Evolutionary conservation across 2,113 vertebrate species (phyloP), one percentile per base, ranked within the genome.

Genomic region (Piprites chloris): DNA sequence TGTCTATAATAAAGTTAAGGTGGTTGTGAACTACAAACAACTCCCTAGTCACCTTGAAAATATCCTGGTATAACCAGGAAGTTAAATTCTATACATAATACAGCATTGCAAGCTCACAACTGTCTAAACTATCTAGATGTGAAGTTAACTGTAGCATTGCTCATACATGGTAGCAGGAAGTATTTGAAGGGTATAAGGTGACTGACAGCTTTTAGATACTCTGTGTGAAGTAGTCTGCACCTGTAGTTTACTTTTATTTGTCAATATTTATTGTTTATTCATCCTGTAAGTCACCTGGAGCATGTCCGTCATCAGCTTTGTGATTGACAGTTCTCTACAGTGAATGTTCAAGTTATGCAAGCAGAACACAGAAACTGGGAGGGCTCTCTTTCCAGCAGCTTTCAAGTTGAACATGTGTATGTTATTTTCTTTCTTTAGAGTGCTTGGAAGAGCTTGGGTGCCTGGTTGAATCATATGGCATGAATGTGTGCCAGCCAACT

Each of bases 401-500:
- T 77, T 61, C 15, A 91, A 78, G 7, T n/a, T 86, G 39, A 69
- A 53, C n/a, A 4, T 80, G 9, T 32, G 5, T 1, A 0, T 77
- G 47, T 55, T 24, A 12, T 41, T 62, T 84, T 77, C 35, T 79
- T 90, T 73, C n/a, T 88, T 78, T 95, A 99, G 99, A 99, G 93
- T 99, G 99, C 97, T 98, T 99, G 81, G 99, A 99, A 97, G 99
- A 99, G 94, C 97, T 99, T 68, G 99, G 99, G 24, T 99, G 99
- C 97, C 97, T 99, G 83, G 99, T 99, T 17, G 99, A 99, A 89
- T 99, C 98, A 0, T 99, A 99, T 16, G 99, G 99, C 69, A 99
- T 99, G 99, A 99, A 99, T 62, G 99, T 99, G 12, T 99, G 99
- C 94, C 99, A 99, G 55, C 99, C 99, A 44, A 99, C 99, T 47